Evolutionary conservation across 2,888 invertebrate genomes (phyloP).

Genomic region (Morinoia aosen): DNA sequence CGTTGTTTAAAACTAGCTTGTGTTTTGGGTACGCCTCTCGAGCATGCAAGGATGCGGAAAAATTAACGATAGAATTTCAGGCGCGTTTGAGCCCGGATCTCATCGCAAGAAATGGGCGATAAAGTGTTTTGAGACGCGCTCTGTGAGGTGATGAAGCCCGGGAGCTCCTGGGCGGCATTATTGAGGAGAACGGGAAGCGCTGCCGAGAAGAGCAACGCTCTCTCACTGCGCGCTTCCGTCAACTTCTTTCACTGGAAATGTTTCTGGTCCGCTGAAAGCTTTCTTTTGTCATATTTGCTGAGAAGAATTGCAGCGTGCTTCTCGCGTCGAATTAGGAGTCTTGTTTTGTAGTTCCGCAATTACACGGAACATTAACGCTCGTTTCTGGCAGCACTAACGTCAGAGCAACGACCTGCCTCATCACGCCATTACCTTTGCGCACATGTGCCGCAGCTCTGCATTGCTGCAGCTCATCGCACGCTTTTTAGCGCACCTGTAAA

Average conservation of each 20-base stretch:
- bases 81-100: constrained; percentile 19
- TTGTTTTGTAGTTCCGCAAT: constrained; percentile 41
- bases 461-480: background rate
- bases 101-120: constrained; percentile 40
- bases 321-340: constrained; percentile 29
- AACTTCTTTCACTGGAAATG: background rate
- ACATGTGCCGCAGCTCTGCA: background rate
- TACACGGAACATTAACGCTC: constrained; percentile 43
- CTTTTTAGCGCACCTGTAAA: background rate
- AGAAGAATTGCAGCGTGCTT: background rate
- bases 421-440: background rate
- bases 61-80: constrained; percentile 30
- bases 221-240: background rate
- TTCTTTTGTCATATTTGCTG: constrained; percentile 9
- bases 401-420: background rate
- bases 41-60: constrained; percentile 4
- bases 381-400: constrained; percentile 21
- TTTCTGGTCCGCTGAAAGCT: background rate
- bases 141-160: constrained; percentile 1
- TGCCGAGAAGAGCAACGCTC: background rate
- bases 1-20: constrained; percentile 12
- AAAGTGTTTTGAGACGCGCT: constrained; percentile 37
- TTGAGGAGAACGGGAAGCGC: background rate
- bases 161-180: background rate
- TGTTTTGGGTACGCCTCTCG: background rate